A percentile compares a stretch with the other conserved stretches of the same genome.
phyloP scores from a whole-genome alignment of 2,888 invertebrate species.

The Rotaria macrura region DNA sequence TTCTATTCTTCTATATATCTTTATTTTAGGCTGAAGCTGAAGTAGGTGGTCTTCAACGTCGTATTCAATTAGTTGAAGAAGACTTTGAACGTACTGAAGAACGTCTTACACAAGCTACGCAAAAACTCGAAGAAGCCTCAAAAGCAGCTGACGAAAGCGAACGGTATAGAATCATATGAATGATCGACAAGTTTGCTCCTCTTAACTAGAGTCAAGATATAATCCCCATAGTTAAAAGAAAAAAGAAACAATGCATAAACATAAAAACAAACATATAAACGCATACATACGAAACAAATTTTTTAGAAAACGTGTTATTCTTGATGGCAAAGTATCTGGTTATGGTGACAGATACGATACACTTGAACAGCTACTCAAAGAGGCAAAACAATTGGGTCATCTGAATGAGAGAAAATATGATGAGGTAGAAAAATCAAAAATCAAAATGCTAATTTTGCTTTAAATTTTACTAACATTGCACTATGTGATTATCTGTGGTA shows the following conservation, averaged over 20 bases:
- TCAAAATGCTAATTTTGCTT: not conserved
- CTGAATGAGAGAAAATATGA: constrained; percentile 9
- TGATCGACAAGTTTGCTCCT: not conserved
- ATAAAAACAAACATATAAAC: not conserved
- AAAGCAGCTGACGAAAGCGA: constrained; percentile 99
- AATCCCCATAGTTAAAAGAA: not conserved
- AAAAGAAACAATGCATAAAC: no score
- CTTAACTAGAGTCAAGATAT: not conserved
- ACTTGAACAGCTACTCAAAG: constrained; percentile 18
- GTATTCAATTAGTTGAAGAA: constrained; percentile 96
- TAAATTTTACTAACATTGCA: not conserved
- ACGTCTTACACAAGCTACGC: constrained; percentile 90
- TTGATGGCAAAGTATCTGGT: constrained; percentile 3
- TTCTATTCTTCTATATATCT: not conserved
- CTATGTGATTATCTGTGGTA: not conserved
- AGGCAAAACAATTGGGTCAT: constrained; percentile 13
- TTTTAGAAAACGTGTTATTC: constrained; percentile 14
- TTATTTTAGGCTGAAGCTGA: constrained; percentile 78
- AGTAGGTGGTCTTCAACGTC: constrained; percentile 93
- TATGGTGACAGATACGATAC: not conserved
- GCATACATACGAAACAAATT: no score
- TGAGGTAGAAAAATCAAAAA: not conserved
- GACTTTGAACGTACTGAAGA: constrained; percentile 98
- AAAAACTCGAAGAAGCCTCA: constrained; percentile 95
- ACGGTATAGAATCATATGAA: constrained; percentile 64